Base-by-base conservation (phyloP, 92 coral and sea anemone species). In the Epizoanthus illoricatus region DNA sequence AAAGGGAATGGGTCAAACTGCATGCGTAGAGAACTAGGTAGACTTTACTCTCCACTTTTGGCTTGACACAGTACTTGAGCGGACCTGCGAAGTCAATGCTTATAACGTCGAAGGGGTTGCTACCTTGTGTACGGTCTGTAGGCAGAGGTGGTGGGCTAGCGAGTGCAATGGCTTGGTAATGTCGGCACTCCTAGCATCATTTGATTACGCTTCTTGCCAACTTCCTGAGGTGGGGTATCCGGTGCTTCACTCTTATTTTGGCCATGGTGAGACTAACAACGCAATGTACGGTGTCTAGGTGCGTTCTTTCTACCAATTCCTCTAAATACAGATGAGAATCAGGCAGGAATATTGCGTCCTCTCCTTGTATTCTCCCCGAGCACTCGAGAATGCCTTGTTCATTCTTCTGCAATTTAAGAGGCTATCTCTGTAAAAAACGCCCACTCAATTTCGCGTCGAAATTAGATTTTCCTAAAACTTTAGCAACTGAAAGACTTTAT, bases 201-300 rank as follows among this genome's bases (percentile, higher is more conserved):
- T 4, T 52, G 59, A 73, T 73, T 21, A 11, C 65, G 11, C 24
- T 13, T 24, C 12, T 66, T 43, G 11, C 8, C 71, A 12, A 23
- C 40, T 3, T 39, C 19, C 58, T 45, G 75, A 69, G 74, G 54
- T 56, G 24, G 21, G 55, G 74, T 15, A 69, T 15, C 23, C 74
- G 41, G n/a, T 69, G 21, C 6, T 41, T 41, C 4, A 41, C 55
- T 69, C 74, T 40, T 4, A 65, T 39, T 28, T 67, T 60, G 15
- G 90, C 71, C 87, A 87, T 87, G 39, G 90, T 87, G 20, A 75
- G 68, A 7, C 86, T 75, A 42, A 81, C 85, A 63, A 71, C 81
- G 56, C 85, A 85, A 33, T 86, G 86, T 18, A 81, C 19, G 70
- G 81, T 73, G 59, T 20, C 74, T 12, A 11, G 45, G 65, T 86